Conservation (phyloP, 2,113 vertebrate species). For the Tonatia bakeri region DNA sequence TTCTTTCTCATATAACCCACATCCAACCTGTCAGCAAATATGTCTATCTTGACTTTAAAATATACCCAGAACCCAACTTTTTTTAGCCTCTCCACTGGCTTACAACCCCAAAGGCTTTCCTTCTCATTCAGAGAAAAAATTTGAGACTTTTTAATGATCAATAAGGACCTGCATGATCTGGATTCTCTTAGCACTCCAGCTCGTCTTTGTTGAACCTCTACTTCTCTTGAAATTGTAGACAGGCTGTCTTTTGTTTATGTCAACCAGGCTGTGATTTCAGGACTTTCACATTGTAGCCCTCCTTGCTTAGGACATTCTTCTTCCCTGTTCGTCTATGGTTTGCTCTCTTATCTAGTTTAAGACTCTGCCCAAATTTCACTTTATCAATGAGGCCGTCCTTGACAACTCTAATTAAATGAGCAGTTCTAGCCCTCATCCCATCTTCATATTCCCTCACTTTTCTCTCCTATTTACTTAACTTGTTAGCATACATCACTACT, state of each 20-base stretch:
- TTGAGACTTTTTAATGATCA: neutral
- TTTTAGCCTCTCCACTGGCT: neutral
- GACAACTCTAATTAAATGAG: neutral
- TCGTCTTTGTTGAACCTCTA: neutral
- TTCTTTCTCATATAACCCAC: neutral
- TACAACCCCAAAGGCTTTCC: neutral
- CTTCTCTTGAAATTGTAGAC: neutral
- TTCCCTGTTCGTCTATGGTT: neutral
- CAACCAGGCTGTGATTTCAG: neutral
- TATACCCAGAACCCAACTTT: neutral
- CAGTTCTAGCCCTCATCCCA: neutral
- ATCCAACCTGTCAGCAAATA: slow-evolving; percentile 29
- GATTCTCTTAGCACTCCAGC: neutral
- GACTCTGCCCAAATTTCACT: neutral
- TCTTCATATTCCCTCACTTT: neutral
- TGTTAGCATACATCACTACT: neutral
- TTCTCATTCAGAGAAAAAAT: neutral
- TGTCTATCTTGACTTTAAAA: slow-evolving; percentile 3
- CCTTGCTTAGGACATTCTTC: neutral
- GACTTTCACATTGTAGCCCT: neutral
- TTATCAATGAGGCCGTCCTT: neutral
- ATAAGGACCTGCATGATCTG: neutral
- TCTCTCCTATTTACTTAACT: neutral
- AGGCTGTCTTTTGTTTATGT: neutral
- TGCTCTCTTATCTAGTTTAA: neutral